Evolutionary conservation across 2,113 vertebrate genomes (phyloP).

Genomic region (Antennarius striatus): DNA sequence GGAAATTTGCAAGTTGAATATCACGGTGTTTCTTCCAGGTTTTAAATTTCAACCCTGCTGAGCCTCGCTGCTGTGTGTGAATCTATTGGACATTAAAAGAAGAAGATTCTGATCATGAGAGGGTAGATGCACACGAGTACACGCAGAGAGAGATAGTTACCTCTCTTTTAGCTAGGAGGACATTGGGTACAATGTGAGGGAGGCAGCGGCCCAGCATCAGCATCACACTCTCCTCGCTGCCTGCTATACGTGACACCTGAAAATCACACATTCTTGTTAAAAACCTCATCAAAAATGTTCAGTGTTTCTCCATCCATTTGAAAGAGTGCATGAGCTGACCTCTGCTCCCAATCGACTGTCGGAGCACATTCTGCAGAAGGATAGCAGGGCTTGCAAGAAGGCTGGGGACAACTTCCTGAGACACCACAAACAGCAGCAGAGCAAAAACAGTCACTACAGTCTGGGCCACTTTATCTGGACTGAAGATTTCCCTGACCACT

Average conservation of each 20-base stretch:
- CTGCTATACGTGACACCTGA: slow-evolving; percentile 96
- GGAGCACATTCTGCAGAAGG: slow-evolving; percentile 98
- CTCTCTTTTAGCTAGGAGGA: slow-evolving; percentile 97
- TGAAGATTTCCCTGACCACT: slow-evolving; percentile 28
- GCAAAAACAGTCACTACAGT: slow-evolving; percentile 33
- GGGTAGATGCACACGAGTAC: not conserved
- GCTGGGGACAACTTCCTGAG: slow-evolving; percentile 91
- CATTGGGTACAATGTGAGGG: slow-evolving; percentile 97
- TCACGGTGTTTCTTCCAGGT: not conserved
- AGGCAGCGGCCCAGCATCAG: slow-evolving; percentile 97
- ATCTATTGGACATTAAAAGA: slow-evolving; percentile 57
- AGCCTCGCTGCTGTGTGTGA: slow-evolving; percentile 54
- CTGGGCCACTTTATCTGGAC: slow-evolving; percentile 6
- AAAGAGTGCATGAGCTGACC: slow-evolving; percentile 76
- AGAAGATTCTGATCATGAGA: slow-evolving; percentile 28
- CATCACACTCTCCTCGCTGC: slow-evolving; percentile 95
- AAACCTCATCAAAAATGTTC: not conserved
- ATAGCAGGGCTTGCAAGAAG: slow-evolving; percentile 96
- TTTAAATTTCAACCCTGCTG: not conserved
- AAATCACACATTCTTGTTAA: slow-evolving; percentile 1
- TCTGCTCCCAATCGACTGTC: slow-evolving; percentile 97
- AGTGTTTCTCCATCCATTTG: not conserved
- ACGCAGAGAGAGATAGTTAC: slow-evolving; percentile 74
- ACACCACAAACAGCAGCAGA: slow-evolving; percentile 41
- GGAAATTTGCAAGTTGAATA: not conserved